Evolutionary conservation across 1,140 invertebrate genomes (phyloP), one percentile per base, ranked within the genome.

Genomic region (Meloidogyne floridensis): DNA sequence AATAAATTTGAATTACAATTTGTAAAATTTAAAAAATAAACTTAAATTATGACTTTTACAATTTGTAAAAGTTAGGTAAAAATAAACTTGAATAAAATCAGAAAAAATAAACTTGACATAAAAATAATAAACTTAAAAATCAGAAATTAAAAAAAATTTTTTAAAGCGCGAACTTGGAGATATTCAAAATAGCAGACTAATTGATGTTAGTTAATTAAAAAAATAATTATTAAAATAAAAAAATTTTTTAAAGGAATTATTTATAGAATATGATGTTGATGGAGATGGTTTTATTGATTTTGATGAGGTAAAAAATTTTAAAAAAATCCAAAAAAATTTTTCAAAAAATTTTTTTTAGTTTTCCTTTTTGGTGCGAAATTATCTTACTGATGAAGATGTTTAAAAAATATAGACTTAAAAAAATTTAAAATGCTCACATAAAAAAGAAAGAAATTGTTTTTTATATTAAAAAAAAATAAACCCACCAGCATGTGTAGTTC

Each of bases 401-500:
- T 65, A 65, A 18, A 65, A 65, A n/a, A 8, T 65, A 65, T n/a
- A 65, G 32, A 65, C 4, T 65, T 65, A 5, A 4, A 13, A 15
- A 15, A 6, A n/a, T 65, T 65, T 18, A 7, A 65, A 65, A 65
- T 65, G 15, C 59, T 65, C 59, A 65, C 15, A n/a, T 65, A 6
- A 65, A n/a, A n/a, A 18, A 32, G 32, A 32, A 54, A 10, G 1
- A 54, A 11, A 54, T 65, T 65, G n/a, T 65, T 6, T 65, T 65
- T 65, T 18, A 32, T 32, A 32, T 15, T 13, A 65, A n/a, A 65
- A 65, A n/a, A 81, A 32, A 73, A n/a, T 43, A 20, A n/a, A 54
- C 86, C 84, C 89, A 92, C 91, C 92, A 77, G 91, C 91, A 84
- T 94, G 93, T 85, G 92, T 93, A 20, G 93, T 87, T 82, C 92